Percentiles rank a stretch among this genome's conserved stretches.
Conservation (phyloP, 2,888 invertebrate species). For the Drosophila nigricruria region DNA sequence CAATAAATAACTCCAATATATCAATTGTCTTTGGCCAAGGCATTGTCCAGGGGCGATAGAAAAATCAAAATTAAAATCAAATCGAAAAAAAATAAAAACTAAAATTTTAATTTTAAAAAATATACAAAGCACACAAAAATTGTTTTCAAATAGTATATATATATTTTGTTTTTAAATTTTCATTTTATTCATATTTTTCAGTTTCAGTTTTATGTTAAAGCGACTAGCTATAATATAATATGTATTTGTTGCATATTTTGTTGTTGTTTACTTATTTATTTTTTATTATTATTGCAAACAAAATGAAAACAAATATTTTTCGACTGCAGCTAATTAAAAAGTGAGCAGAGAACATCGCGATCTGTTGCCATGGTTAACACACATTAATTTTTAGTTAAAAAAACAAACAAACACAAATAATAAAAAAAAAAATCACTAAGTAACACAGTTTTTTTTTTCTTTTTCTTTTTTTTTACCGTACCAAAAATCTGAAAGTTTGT, state of each 20-base stretch:
- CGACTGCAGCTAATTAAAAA: constrained; percentile 48
- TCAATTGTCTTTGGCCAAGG: neutral
- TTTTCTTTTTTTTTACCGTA: constrained; percentile 29
- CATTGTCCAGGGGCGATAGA: constrained; percentile 12
- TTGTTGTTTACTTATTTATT: neutral
- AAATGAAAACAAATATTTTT: constrained; percentile 7
- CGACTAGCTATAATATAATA: constrained; percentile 39
- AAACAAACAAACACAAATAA: neutral
- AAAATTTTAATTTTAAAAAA: neutral
- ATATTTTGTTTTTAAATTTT: neutral
- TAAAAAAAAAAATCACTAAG: constrained; percentile 43
- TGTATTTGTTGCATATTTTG: constrained; percentile 18
- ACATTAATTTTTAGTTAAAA: constrained; percentile 32
- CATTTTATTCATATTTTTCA: neutral
- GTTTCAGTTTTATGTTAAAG: constrained; percentile 5
- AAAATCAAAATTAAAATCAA: constrained; percentile 5
- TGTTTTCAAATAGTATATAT: constrained; percentile 3
- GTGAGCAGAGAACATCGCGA: constrained; percentile 5
- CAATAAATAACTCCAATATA: constrained; percentile 4
- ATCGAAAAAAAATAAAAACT: neutral
- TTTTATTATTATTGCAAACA: constrained; percentile 10
- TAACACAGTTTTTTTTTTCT: constrained; percentile 51
- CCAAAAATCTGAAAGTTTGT: constrained; percentile 43
- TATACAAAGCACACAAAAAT: constrained; percentile 1
- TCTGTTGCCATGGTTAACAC: constrained; percentile 40